These are phyloP conservation scores for Eupithecia tripunctaria DNA, from an alignment of 2,888 invertebrate species.

Conservation along the genomic window DNA sequence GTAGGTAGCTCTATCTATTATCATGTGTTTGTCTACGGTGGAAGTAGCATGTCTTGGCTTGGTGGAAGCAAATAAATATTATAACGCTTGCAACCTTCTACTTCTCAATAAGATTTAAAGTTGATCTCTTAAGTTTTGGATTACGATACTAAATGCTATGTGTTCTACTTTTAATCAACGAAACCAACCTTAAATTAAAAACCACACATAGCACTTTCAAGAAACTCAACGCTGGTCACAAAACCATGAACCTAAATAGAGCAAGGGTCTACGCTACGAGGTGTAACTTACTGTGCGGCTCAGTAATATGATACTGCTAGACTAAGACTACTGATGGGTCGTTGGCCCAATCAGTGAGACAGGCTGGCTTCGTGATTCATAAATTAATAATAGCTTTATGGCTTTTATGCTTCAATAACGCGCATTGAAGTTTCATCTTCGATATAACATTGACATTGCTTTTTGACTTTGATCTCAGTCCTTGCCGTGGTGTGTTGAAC, in stretches of 20 bases:
- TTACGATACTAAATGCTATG: neutral
- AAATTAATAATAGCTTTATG: conserved; percentile 51
- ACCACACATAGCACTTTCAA: neutral
- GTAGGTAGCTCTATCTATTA: too few species aligned
- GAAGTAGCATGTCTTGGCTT: neutral
- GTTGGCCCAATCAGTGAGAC: conserved; percentile 66
- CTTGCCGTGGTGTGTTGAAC: neutral
- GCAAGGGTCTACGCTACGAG: conserved; percentile 34
- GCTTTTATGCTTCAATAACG: conserved; percentile 36
- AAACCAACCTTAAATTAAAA: neutral
- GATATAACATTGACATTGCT: conserved; percentile 15
- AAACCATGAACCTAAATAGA: conserved; percentile 13
- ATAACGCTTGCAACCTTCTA: neutral
- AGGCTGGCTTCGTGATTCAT: conserved; percentile 50
- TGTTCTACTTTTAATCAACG: neutral
- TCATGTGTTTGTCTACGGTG: conserved; percentile 14
- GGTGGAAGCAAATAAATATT: neutral
- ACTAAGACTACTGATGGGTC: conserved; percentile 59
- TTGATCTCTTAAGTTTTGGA: neutral
- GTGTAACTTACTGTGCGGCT: conserved; percentile 45
- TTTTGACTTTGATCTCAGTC: neutral
- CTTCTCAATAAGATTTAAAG: neutral
- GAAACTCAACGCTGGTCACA: neutral
- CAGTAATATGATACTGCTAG: conserved; percentile 53
- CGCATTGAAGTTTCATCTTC: conserved; percentile 38